A percentile compares a stretch with the other conserved stretches of the same genome.
These are phyloP conservation scores for cat (Felis catus) DNA, from an alignment of 2,113 vertebrate genomes.

Conservation along the genomic window F.catus_Fca126_mat1.0 CM031411.1:69197001-69197500, in stretches of 20 bases:
- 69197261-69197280: slow-evolving; percentile 36
- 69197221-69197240: slow-evolving; percentile 46
- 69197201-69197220: slow-evolving; percentile 33
- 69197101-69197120: slow-evolving; percentile 42
- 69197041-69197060: slow-evolving; percentile 44
- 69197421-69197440: background rate
- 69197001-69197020: slow-evolving; percentile 20
- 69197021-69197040: slow-evolving; percentile 49
- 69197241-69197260: background rate
- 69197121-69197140: background rate
- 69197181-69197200: slow-evolving; percentile 50
- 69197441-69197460: background rate
- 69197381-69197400: background rate
- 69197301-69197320: slow-evolving; percentile 37
- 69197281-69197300: slow-evolving; percentile 52
- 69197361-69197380: background rate
- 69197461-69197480: background rate
- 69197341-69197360: slow-evolving; percentile 31
- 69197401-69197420: slow-evolving; percentile 9
- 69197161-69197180: slow-evolving; percentile 13
- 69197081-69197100: background rate
- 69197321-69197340: slow-evolving; percentile 37
- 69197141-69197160: slow-evolving; percentile 38
- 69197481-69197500: background rate
- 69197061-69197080: slow-evolving; percentile 33